Evolutionary conservation across 2,113 vertebrate species (phyloP).

Genomic region (Dolichotis patagonum): DNA sequence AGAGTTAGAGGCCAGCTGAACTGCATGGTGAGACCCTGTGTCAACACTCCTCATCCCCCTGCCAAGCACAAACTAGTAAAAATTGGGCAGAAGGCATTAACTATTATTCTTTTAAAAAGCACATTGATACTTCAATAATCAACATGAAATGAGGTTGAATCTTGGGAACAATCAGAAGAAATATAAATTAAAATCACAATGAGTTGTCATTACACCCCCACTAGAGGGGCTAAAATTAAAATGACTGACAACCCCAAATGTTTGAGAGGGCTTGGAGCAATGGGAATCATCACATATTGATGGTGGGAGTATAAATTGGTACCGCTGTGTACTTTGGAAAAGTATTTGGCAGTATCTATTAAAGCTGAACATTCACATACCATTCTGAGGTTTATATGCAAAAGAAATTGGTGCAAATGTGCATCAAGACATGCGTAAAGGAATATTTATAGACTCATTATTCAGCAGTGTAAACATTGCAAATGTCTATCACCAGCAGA

Average conservation of each 20-base stretch:
- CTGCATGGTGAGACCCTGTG: neutral
- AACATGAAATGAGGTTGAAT: neutral
- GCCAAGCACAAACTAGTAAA: neutral
- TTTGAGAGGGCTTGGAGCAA: constrained; percentile 45
- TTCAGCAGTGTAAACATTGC: neutral
- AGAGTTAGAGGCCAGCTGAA: neutral
- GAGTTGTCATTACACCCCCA: constrained; percentile 47
- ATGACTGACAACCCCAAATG: constrained; percentile 64
- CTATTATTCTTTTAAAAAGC: neutral
- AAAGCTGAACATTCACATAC: neutral
- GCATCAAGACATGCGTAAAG: neutral
- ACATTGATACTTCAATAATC: constrained; percentile 8
- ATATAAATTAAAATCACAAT: constrained; percentile 60
- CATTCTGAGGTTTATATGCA: neutral
- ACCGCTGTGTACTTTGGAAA: constrained; percentile 51
- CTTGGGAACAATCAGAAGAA: constrained; percentile 22
- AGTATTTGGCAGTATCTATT: constrained; percentile 46
- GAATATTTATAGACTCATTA: constrained; percentile 25
- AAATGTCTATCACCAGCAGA: neutral
- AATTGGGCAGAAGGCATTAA: neutral
- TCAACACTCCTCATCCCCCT: neutral
- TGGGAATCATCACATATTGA: constrained; percentile 34
- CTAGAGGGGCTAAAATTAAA: constrained; percentile 70
- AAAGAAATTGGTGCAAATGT: neutral
- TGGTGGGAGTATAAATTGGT: constrained; percentile 63